Evolutionary conservation across 2,888 invertebrate genomes (phyloP), one percentile per base, ranked within the genome.

Genomic region (Cylindroiulus punctatus): DNA sequence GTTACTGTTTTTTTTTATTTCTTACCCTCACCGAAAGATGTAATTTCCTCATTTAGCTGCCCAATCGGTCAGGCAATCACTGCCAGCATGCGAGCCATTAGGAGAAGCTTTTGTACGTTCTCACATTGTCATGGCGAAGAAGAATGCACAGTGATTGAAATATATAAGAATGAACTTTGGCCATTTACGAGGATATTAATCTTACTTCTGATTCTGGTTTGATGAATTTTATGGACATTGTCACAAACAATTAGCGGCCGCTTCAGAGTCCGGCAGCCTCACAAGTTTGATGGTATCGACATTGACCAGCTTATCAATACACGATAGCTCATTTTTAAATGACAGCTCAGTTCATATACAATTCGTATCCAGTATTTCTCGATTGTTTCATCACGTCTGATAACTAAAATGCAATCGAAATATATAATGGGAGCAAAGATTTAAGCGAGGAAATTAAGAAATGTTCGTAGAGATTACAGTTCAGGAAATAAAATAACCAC

Each of bases 401-500:
- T 65, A 65, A 65, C 26, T 65, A 26, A 65, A 0, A 30, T 26
- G n/a, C n/a, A 65, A 65, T 65, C 8, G 65, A 26, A 65, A 65
- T 26, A 17, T n/a, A 65, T 26, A 65, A 65, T 65, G 65, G n/a
- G 65, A 65, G 65, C 65, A 65, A 65, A 26, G 26, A 65, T 26
- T 65, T 10, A 26, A 5, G 26, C 12, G n/a, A n/a, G 57, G n/a
- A n/a, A 57, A 57, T n/a, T 12, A 10, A 65, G 65, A 65, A 26
- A 65, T 8, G 65, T 65, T 65, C 65, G 26, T 26, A 12, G 12
- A 65, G 65, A 65, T 65, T 26, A 65, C 26, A 22, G 26, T 65
- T 65, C 26, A 65, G 65, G 65, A 65, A 65, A 65, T 65, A 26
- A 65, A 65, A 14, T 12, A 65, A 65, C 65, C 65, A 65, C 65